phyloP scores from a whole-genome alignment of 2,888 invertebrate genomes.

The Euphydryas editha region DNA sequence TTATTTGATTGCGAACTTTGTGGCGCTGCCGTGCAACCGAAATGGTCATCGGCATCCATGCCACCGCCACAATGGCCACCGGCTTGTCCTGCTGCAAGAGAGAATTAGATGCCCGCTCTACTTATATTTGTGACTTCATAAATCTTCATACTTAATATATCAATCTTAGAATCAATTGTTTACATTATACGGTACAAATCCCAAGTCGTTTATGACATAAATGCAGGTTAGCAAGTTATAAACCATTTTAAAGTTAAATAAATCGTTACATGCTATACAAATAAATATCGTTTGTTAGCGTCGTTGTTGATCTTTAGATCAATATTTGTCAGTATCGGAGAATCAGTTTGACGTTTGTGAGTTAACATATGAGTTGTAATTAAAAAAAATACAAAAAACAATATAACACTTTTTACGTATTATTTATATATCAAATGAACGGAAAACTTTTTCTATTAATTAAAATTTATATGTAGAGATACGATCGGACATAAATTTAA shows the following conservation, averaged over 20 bases:
- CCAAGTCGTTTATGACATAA: not conserved
- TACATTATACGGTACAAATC: not conserved
- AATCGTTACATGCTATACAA: not conserved
- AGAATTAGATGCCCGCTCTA: constrained; percentile 51
- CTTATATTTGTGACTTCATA: constrained; percentile 30
- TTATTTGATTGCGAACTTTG: constrained; percentile 82
- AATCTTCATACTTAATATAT: not conserved
- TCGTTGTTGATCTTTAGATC: no score
- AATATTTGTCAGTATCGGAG: no score
- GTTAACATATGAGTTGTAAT: no score
- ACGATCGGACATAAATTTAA: constrained; percentile 10
- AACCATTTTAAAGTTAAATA: not conserved
- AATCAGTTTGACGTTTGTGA: no score
- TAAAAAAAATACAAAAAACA: not conserved
- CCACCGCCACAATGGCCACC: constrained; percentile 68
- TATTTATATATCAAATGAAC: not conserved
- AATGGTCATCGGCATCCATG: constrained; percentile 81
- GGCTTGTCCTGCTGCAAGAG: constrained; percentile 53
- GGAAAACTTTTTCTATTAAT: constrained; percentile 3
- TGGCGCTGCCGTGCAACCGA: constrained; percentile 78
- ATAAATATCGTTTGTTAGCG: no score
- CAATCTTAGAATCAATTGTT: not conserved
- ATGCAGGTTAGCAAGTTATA: constrained; percentile 4
- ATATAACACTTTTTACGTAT: not conserved
- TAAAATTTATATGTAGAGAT: constrained; percentile 7